Base-by-base conservation (phyloP, 1,140 invertebrate genomes). In the Scaptomyza graminum region DNA sequence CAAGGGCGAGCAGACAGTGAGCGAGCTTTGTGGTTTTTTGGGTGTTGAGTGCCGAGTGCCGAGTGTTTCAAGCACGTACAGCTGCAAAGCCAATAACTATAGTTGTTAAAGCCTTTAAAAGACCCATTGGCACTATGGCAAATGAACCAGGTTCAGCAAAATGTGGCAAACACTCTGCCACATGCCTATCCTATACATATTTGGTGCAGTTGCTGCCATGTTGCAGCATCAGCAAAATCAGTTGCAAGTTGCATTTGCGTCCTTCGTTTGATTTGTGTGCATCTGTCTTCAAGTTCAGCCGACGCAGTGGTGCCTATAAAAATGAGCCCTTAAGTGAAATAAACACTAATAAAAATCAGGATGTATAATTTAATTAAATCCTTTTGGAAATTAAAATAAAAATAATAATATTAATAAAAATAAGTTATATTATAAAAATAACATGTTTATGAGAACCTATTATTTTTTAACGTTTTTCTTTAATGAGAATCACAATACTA, bases 251-350 rank as follows among this genome's bases (percentile, higher is more conserved):
- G 52, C 52, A 47, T 6, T 22, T 25, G 28, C n/a, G 50, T 28
- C 41, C 18, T 37, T 46, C 57, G 34, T 41, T 47, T 66, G 63
- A 67, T 66, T 54, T 72, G 69, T 72, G 52, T 54, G 63, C 69
- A 22, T 39, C 16, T 39, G 22, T 8, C 46, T 51, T 51, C 46
- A 56, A 56, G 67, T 46, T 37, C 39, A 37, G 6, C 31, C 62
- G 62, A 28, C 47, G 18, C 31, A n/a, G 16, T 28, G 62, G 28
- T 31, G 37, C 13, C 31, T 34, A 1, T 9, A 34, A 1, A 34
- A 8, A 34, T 5, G 31, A 8, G 31, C 31, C 31, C 31, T 9
- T 9, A 9, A 34, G 8, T 7, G 31, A 34, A 1, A 9, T 2
- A 9, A 2, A 34, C 8, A 34, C 31, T 8, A 8, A 34, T 34